These are phyloP conservation scores for Lochmaea crataegi DNA, from an alignment of 2,888 invertebrate genomes.

Conservation along the genomic window DNA sequence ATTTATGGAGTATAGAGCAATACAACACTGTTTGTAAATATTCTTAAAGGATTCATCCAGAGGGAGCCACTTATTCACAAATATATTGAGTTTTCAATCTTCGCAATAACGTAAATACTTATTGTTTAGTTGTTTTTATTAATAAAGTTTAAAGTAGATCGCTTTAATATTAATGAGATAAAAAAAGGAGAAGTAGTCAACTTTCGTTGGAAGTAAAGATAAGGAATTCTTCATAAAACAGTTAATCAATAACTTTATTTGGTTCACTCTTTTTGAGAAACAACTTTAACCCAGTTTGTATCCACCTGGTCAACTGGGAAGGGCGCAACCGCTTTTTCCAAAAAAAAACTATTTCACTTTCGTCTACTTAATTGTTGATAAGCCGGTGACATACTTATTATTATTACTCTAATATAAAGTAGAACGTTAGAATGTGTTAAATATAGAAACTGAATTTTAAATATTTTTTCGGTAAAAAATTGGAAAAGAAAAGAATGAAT, in stretches of 20 bases:
- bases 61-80: constrained; percentile 36
- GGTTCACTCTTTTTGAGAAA: constrained; percentile 17
- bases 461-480: too few species aligned
- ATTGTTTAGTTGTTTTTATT: background rate
- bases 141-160: background rate
- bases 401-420: too few species aligned
- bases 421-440: too few species aligned
- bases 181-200: background rate
- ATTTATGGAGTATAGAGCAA: constrained; percentile 42
- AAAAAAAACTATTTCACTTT: background rate
- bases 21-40: constrained; percentile 45
- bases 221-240: constrained; percentile 5
- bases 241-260: constrained; percentile 15
- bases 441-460: background rate
- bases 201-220: background rate
- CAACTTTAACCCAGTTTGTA: constrained; percentile 22
- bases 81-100: constrained; percentile 29
- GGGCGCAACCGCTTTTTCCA: background rate
- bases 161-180: background rate
- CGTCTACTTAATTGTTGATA: background rate
- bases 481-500: too few species aligned
- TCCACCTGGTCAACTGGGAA: background rate
- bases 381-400: background rate
- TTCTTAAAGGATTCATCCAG: constrained; percentile 38
- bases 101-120: constrained; percentile 15